Base-by-base conservation (phyloP, 2,797 vertebrate genomes). In the Peromyscus eremicus region DNA sequence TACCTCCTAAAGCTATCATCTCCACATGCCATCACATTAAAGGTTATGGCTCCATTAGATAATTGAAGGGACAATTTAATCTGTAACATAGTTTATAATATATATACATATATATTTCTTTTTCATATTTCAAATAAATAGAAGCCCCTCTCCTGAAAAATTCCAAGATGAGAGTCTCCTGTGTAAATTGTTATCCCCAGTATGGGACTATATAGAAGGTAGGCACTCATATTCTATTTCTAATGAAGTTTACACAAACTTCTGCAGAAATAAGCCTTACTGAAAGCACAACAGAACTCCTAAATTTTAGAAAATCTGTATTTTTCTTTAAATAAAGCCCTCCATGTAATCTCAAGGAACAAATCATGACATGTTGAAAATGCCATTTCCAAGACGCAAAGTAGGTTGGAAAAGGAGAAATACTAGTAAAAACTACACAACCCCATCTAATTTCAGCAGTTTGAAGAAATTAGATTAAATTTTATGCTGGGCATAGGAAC, bases 281-380 rank as follows among this genome's bases (percentile, higher is more conserved):
- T 93, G 92, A 94, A 95, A 88, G 23, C 34, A 94, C 2, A 86
- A 11, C 75, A 49, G 12, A 66, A 86, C 2, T 49, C 46, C 21
- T n/a, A 86, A 57, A 64, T 89, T 93, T 96, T 37, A 93, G 16
- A 27, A 25, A 37, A 92, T 70, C n/a, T 77, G 0, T 68, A 87
- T 94, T 95, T 95, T 95, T 71, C 89, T 89, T 84, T 94, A 93
- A 52, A 73, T 66, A 93, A 95, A 84, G 43, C 27, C 86, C n/a
- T 19, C 27, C 89, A 57, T 4, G 55, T 88, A 92, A 94, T 32
- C 27, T 77, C 76, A 94, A 95, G 79, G 40, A 92, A 90, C 10
- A 84, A 97, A 92, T 68, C 73, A 52, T 43, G 9, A 86, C 46
- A 83, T 60, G n/a, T 92, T 89, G 40, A 81, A 92, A 96, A 75